These are phyloP conservation scores for Margaritifera margaritifera DNA, from an alignment of 2,888 invertebrate genomes.

Conservation along the genomic window DNA sequence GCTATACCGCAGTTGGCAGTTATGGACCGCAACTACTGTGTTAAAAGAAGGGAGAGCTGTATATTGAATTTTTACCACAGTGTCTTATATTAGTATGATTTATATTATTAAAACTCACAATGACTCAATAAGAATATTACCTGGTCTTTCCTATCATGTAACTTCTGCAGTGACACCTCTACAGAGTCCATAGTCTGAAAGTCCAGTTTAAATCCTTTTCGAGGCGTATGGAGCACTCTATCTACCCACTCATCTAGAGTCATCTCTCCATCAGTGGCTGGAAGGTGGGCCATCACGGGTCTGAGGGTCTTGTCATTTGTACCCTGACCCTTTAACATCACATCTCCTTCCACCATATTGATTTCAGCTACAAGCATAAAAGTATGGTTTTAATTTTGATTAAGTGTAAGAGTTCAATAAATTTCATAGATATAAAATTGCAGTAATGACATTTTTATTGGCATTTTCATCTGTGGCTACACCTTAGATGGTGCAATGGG, in stretches of 20 bases:
- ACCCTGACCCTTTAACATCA: slow-evolving; percentile 78
- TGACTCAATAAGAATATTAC: slow-evolving; percentile 13
- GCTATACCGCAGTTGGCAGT: too few species aligned
- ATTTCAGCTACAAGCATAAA: slow-evolving; percentile 34
- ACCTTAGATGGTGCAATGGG: too few species aligned
- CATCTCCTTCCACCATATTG: slow-evolving; percentile 89
- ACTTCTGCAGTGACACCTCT: slow-evolving; percentile 69
- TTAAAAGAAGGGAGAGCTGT: too few species aligned
- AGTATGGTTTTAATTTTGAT: background rate
- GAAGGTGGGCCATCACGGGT: slow-evolving; percentile 93
- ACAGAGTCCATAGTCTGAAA: slow-evolving; percentile 87
- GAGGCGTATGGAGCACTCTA: slow-evolving; percentile 72
- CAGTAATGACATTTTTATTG: background rate
- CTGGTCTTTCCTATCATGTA: slow-evolving; percentile 51
- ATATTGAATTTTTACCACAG: too few species aligned
- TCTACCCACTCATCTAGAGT: slow-evolving; percentile 83
- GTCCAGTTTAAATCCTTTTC: slow-evolving; percentile 89
- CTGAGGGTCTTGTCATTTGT: slow-evolving; percentile 74
- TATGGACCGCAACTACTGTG: too few species aligned
- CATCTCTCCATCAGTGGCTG: slow-evolving; percentile 82
- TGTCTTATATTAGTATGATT: too few species aligned
- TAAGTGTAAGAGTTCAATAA: background rate
- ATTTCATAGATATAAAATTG: background rate
- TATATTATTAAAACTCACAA: too few species aligned
- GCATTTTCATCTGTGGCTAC: slow-evolving; percentile 2